Conservation (phyloP, 2,797 vertebrate genomes). For the Coilia nasus region DNA sequence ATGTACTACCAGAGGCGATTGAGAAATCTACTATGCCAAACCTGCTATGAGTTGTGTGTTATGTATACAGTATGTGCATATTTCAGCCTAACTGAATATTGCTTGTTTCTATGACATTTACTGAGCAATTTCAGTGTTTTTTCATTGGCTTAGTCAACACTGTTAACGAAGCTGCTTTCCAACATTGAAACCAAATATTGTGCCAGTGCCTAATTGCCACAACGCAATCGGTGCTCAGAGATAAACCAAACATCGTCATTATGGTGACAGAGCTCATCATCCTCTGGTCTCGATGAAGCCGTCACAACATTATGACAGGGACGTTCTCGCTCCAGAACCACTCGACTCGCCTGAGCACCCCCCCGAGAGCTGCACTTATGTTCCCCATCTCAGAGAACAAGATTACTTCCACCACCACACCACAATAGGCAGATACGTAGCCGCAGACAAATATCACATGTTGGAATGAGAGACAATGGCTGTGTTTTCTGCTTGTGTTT, state of each 20-base stretch:
- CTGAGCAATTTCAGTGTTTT: neutral
- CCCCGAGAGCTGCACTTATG: neutral
- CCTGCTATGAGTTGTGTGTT: neutral
- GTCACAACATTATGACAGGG: constrained; percentile 22
- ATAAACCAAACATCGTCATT: constrained; percentile 10
- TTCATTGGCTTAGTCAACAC: neutral
- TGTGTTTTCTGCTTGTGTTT: neutral
- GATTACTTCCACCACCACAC: neutral
- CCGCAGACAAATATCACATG: neutral
- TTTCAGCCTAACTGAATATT: neutral
- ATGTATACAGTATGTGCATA: neutral
- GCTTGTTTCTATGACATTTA: neutral
- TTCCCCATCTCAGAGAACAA: neutral
- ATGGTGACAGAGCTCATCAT: constrained; percentile 17
- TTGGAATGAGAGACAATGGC: neutral
- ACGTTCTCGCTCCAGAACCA: neutral
- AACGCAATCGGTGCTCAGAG: neutral
- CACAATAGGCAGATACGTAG: neutral
- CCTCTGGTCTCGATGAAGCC: neutral
- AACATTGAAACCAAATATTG: neutral
- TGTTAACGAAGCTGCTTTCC: neutral
- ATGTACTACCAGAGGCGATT: neutral
- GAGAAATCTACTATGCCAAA: neutral
- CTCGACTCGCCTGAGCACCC: neutral
- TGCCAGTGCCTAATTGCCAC: constrained; percentile 7